Evolutionary conservation across 2,797 vertebrate genomes (phyloP).

Genomic region (Siniperca scherzeri): DNA sequence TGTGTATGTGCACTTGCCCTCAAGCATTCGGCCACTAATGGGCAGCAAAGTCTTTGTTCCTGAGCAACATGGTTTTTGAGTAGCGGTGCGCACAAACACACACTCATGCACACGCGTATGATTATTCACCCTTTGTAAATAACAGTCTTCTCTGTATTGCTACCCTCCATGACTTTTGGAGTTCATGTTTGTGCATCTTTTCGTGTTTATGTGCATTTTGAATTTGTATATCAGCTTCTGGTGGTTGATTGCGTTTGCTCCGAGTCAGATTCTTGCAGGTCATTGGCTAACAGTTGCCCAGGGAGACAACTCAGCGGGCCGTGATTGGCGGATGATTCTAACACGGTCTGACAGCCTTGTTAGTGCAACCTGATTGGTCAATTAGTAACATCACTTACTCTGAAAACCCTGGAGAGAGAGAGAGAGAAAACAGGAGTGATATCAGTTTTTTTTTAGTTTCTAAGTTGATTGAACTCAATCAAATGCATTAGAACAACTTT

Average conservation of each 20-base stretch:
- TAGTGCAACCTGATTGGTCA: constrained; percentile 87
- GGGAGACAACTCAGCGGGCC: constrained; percentile 78
- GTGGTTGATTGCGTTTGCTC: constrained; percentile 68
- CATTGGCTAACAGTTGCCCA: constrained; percentile 85
- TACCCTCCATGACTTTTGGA: constrained; percentile 34
- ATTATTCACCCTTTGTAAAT: constrained; percentile 45
- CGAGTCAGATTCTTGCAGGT: constrained; percentile 81
- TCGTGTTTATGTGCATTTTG: constrained; percentile 15
- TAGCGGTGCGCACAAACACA: constrained; percentile 36
- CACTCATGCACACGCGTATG: constrained; percentile 3
- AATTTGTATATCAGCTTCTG: constrained; percentile 62
- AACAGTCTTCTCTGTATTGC: constrained; percentile 24
- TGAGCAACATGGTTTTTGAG: constrained; percentile 60
- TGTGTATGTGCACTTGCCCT: constrained; percentile 56
- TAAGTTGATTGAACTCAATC: constrained; percentile 21
- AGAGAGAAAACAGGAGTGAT: constrained; percentile 21
- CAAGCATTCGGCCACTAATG: constrained; percentile 77
- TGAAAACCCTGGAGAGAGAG: constrained; percentile 58
- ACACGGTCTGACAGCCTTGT: constrained; percentile 81
- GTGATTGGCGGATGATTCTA: constrained; percentile 81
- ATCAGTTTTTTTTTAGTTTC: constrained; percentile 40
- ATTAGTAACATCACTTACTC: constrained; percentile 82
- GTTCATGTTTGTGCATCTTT: constrained; percentile 26
- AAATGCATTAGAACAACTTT: constrained; percentile 2
- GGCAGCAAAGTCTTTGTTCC: constrained; percentile 76